These are phyloP conservation scores for Drosophila arizonae DNA, from an alignment of 1,140 invertebrate species.

Conservation along the genomic window DNA sequence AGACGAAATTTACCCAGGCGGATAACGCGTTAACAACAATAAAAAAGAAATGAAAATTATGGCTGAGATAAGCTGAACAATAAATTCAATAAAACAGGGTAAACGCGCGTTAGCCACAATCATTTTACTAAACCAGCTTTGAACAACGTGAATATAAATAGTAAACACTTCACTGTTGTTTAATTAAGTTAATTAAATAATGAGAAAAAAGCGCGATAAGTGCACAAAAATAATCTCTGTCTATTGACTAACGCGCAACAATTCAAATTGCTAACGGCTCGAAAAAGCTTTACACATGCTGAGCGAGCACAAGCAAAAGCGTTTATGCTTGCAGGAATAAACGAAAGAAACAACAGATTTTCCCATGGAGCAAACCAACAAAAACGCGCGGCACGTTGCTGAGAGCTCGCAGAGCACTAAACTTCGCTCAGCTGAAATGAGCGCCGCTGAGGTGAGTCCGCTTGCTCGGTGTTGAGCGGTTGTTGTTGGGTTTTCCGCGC, in stretches of 20 bases:
- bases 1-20: background rate
- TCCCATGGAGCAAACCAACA: constrained; percentile 1
- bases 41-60: background rate
- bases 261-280: constrained; percentile 23
- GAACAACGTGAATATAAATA: background rate
- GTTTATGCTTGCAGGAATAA: background rate
- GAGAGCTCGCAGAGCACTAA: constrained; percentile 12
- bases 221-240: background rate
- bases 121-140: no score
- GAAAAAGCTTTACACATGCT: background rate
- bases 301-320: constrained; percentile 2
- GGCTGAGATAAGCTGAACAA: constrained; percentile 5
- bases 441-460: constrained; percentile 53
- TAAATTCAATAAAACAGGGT: no score
- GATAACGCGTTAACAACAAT: background rate
- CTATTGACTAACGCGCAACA: background rate
- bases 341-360: background rate
- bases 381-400: background rate
- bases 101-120: background rate
- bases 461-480: background rate
- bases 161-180: background rate
- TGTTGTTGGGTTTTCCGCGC: background rate
- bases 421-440: constrained; percentile 52
- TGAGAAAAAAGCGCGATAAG: background rate
- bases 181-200: background rate